Evolutionary conservation across 2,888 invertebrate genomes (phyloP).

Genomic region (Dorcus hopei): DNA sequence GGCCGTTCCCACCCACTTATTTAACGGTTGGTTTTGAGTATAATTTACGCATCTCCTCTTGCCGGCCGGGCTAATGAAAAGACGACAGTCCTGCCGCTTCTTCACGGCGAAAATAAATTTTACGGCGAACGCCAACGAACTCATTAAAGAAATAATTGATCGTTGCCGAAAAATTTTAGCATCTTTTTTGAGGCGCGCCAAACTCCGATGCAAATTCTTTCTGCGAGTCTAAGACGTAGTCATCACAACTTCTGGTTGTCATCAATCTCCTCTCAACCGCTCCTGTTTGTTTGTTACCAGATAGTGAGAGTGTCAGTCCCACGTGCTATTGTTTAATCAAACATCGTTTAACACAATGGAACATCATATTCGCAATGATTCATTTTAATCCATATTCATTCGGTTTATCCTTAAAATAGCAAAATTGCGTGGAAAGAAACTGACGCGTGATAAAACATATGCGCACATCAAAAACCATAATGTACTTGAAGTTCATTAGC

Average conservation of each 20-base stretch:
- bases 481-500: too few relatives aligned
- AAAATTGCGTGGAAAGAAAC: too few relatives aligned
- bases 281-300: slow-evolving; percentile 10
- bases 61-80: slow-evolving; percentile 19
- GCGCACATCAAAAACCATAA: too few relatives aligned
- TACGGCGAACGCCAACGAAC: not conserved
- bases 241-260: slow-evolving; percentile 1
- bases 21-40: slow-evolving; percentile 21
- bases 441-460: too few relatives aligned
- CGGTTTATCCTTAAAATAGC: too few relatives aligned
- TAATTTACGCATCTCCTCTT: slow-evolving; percentile 21
- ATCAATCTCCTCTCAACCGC: slow-evolving; percentile 10
- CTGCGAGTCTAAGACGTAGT: not conserved
- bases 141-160: not conserved
- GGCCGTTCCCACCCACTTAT: slow-evolving; percentile 22
- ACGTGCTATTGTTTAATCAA: slow-evolving; percentile 23
- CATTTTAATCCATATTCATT: not conserved
- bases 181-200: not conserved
- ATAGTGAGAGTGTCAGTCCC: slow-evolving; percentile 13
- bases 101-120: not conserved
- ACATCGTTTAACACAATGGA: slow-evolving; percentile 11
- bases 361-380: slow-evolving; percentile 12
- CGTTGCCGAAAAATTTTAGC: not conserved
- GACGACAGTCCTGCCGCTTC: slow-evolving; percentile 16
- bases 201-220: not conserved